phyloP scores from a whole-genome alignment of 1,140 invertebrate species.

The Cardiocondyla obscurior region DNA sequence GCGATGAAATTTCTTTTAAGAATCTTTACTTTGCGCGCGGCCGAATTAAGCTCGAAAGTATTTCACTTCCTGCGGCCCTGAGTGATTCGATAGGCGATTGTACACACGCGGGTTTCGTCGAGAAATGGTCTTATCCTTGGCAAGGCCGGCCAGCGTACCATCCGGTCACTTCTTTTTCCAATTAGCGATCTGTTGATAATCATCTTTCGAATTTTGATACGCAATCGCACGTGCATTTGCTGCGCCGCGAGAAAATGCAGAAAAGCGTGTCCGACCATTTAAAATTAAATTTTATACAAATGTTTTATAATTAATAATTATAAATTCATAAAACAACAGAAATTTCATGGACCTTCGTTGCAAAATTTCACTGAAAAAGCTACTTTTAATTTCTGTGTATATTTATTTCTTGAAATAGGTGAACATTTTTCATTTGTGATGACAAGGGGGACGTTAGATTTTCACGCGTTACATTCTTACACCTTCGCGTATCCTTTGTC shows the following conservation, averaged over 20 bases:
- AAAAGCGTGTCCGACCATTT: not conserved
- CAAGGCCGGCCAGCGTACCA: slow-evolving; percentile 69
- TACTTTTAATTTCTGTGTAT: too few relatives aligned
- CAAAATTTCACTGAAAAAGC: too few relatives aligned
- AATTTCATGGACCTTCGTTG: too few relatives aligned
- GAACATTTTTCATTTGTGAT: too few relatives aligned
- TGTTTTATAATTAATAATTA: too few relatives aligned
- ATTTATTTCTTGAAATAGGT: too few relatives aligned
- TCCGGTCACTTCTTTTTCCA: slow-evolving; percentile 69
- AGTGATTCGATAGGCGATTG: not conserved
- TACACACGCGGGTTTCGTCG: slow-evolving; percentile 3
- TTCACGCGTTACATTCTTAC: not conserved
- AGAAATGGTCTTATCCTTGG: slow-evolving; percentile 68
- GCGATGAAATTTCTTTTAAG: not conserved
- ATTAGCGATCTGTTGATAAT: slow-evolving; percentile 64
- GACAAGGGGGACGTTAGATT: not conserved
- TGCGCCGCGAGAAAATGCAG: not conserved
- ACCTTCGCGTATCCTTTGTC: not conserved
- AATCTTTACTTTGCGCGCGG: not conserved
- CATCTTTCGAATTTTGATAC: slow-evolving; percentile 1
- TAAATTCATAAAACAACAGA: too few relatives aligned
- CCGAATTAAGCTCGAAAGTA: slow-evolving; percentile 15
- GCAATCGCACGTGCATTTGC: not conserved
- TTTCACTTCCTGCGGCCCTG: slow-evolving; percentile 40
- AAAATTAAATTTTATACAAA: not conserved